Evolutionary conservation across 1,140 invertebrate species (phyloP).

Genomic region (Leptonema lineaticorne): DNA sequence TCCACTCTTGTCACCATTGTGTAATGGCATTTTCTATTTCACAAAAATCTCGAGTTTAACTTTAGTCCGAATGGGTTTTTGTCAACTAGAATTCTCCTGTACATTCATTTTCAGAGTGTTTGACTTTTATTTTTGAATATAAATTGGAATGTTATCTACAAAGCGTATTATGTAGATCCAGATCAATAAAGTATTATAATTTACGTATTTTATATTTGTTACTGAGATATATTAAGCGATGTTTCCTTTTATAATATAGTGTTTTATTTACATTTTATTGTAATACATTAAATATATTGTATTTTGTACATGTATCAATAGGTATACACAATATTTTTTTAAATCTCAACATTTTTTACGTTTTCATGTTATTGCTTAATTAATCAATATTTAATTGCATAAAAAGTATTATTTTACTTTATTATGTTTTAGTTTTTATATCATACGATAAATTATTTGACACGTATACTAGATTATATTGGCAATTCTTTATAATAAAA

Average conservation of each 20-base stretch:
- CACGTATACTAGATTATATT: too few relatives aligned
- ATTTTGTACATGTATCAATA: too few relatives aligned
- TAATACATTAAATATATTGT: not conserved
- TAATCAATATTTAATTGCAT: too few relatives aligned
- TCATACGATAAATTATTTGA: too few relatives aligned
- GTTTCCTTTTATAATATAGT: not conserved
- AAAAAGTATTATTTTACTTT: too few relatives aligned
- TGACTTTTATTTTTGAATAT: not conserved
- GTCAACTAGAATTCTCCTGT: not conserved
- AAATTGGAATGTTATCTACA: not conserved
- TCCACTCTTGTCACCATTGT: conserved; percentile 1
- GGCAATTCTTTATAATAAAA: too few relatives aligned
- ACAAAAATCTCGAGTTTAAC: conserved; percentile 9
- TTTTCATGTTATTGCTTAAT: too few relatives aligned
- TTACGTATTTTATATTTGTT: not conserved
- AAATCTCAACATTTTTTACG: too few relatives aligned
- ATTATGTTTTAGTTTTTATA: too few relatives aligned
- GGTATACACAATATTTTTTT: too few relatives aligned
- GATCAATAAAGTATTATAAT: not conserved
- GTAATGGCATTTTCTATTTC: not conserved
- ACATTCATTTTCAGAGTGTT: conserved; percentile 5
- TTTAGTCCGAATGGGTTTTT: not conserved
- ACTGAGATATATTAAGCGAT: not conserved
- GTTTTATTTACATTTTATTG: conserved; percentile 14
- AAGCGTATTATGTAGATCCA: not conserved